Conservation (phyloP, 2,888 invertebrate genomes). For the Dendrolimus pini region DNA sequence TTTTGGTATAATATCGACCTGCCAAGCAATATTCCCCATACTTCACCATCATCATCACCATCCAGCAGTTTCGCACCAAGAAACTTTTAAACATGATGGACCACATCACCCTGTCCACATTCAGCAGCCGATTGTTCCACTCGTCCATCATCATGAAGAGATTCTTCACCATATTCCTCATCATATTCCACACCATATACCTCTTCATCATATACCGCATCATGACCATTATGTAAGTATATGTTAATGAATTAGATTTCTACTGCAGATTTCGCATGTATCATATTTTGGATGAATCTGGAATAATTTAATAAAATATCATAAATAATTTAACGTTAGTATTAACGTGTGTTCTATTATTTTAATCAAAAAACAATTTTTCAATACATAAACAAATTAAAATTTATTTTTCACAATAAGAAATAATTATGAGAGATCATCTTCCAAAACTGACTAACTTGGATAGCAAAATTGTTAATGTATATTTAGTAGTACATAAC, state of each 20-base stretch:
- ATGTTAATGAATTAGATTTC: not conserved
- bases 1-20: conserved; percentile 42
- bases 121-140: conserved; percentile 33
- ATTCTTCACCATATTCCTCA: conserved; percentile 34
- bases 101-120: conserved; percentile 42
- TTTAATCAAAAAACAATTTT: no score
- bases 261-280: not conserved
- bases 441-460: no score
- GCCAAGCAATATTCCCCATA: conserved; percentile 59
- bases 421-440: no score
- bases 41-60: conserved; percentile 42
- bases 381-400: no score
- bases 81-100: conserved; percentile 55
- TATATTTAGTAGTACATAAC: no score
- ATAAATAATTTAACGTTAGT: no score
- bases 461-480: no score
- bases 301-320: no score
- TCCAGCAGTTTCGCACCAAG: conserved; percentile 61
- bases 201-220: conserved; percentile 31
- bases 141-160: conserved; percentile 37
- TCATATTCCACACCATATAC: conserved; percentile 31
- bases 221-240: conserved; percentile 63
- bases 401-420: no score
- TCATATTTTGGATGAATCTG: no score
- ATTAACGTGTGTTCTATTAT: no score